phyloP scores from a whole-genome alignment of 2,888 invertebrate genomes.

The Ophion slaviceki region DNA sequence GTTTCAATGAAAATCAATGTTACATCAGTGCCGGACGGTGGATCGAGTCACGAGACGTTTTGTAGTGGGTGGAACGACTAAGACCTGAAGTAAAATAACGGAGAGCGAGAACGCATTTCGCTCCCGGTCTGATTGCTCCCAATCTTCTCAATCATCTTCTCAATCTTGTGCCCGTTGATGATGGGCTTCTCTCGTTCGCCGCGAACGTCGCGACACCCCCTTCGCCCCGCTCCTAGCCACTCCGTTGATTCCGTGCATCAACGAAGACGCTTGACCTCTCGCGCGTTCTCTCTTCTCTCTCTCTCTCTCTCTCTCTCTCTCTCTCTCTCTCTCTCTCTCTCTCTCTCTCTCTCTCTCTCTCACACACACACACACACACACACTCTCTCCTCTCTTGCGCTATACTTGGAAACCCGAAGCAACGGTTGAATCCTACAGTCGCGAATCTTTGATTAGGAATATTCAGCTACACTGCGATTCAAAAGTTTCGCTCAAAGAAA shows the following conservation, averaged over 20 bases:
- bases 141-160: conserved; percentile 72
- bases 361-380: no score
- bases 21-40: background rate
- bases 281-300: conserved; percentile 12
- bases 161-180: conserved; percentile 54
- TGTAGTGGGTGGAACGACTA: conserved; percentile 33
- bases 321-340: no score
- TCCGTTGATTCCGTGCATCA: conserved; percentile 44
- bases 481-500: background rate
- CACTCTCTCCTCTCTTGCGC: no score
- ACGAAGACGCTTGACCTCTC: conserved; percentile 61
- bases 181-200: conserved; percentile 21
- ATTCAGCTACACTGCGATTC: background rate
- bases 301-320: background rate
- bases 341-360: no score
- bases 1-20: conserved; percentile 42
- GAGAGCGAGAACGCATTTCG: conserved; percentile 70
- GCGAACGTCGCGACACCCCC: conserved; percentile 29
- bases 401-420: background rate
- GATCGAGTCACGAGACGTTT: conserved; percentile 35
- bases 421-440: background rate
- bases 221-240: background rate
- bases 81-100: conserved; percentile 46
- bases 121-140: conserved; percentile 70
- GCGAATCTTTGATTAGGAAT: no score